Base-by-base conservation (phyloP, 2,888 invertebrate genomes). In the Pemphredon lugubris region DNA sequence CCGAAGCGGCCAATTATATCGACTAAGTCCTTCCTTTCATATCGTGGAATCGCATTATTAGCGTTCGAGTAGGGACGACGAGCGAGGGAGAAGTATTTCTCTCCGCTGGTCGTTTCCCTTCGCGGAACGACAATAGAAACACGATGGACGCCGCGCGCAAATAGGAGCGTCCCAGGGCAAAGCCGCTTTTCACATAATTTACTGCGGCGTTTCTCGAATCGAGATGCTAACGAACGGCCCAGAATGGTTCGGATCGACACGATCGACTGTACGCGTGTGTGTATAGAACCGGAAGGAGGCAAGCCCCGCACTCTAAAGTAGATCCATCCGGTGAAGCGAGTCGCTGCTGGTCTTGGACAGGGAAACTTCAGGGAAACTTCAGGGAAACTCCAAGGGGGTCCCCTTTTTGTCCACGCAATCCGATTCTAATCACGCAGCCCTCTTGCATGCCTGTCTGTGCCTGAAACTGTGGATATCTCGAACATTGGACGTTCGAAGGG, bases 281-380 rank as follows among this genome's bases (percentile, higher is more conserved):
- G 21, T 9, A 30, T 13, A 37, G 42, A 60, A 63, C 20, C 50
- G 64, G 53, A 74, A 78, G 44, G 65, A 78, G 76, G 78, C 74
- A 67, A 77, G n/a, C 76, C 82, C 83, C 83, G 81, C 65, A 82
- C 83, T 83, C 84, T 79, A 81, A 82, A 83, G 85, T 85, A 86
- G 84, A 86, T 87, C 84, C 81, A 84, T 75, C 73, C 68, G 71
- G 67, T 59, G 64, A 69, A 73, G 68, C 77, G 77, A 60, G 60
- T 71, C 67, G 60, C 71, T 68, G 57, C 58, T 68, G 59, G 54
- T 68, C 59, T 60, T 68, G 59, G 54, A 69, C 51, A 69, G 55
- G 61, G 57, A 68, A 59, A n/a, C n/a, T n/a, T n/a, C n/a, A n/a
- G n/a, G n/a, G n/a, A 74, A 59, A 74, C 63, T 63, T 69, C 77